A percentile compares a stretch with the other conserved stretches of the same genome.
Conservation (phyloP, 2,888 invertebrate genomes). For the Halictus ligatus region DNA sequence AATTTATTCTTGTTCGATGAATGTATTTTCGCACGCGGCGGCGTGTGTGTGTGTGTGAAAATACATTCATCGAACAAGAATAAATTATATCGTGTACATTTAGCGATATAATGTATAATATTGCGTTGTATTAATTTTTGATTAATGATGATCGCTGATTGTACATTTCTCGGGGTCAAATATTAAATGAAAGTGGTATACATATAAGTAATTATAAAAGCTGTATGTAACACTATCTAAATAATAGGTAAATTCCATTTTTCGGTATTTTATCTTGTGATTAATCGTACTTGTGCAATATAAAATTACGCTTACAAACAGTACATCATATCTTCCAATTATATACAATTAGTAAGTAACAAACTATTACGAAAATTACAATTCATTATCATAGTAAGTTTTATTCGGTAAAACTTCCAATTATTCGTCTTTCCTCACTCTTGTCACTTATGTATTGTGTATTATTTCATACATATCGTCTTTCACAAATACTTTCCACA, state of each 20-base stretch:
- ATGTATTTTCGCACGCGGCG: no score
- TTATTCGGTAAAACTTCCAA: conserved; percentile 4
- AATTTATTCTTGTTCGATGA: conserved; percentile 54
- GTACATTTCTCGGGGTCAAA: conserved; percentile 22
- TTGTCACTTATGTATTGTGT: conserved; percentile 21
- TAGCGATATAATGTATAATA: conserved; percentile 40
- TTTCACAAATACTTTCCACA: conserved; percentile 26
- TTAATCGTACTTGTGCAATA: conserved; percentile 59
- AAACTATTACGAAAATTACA: conserved; percentile 2
- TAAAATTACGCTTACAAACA: conserved; percentile 21
- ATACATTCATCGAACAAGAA: no score
- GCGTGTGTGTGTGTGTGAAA: no score
- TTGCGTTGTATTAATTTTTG: conserved; percentile 36
- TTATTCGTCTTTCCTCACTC: conserved; percentile 4
- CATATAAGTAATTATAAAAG: conserved; percentile 38
- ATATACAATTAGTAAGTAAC: conserved; percentile 15
- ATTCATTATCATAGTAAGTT: conserved; percentile 14
- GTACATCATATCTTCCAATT: conserved; percentile 18
- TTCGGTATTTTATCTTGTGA: conserved; percentile 48
- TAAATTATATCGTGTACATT: no score
- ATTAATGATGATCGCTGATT: conserved; percentile 34
- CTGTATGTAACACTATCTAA: conserved; percentile 44
- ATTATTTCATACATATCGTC: conserved; percentile 15
- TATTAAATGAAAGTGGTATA: conserved; percentile 24
- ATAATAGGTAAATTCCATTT: conserved; percentile 38